Conservation (phyloP, 2,888 invertebrate genomes). For the Beris morrisii region DNA sequence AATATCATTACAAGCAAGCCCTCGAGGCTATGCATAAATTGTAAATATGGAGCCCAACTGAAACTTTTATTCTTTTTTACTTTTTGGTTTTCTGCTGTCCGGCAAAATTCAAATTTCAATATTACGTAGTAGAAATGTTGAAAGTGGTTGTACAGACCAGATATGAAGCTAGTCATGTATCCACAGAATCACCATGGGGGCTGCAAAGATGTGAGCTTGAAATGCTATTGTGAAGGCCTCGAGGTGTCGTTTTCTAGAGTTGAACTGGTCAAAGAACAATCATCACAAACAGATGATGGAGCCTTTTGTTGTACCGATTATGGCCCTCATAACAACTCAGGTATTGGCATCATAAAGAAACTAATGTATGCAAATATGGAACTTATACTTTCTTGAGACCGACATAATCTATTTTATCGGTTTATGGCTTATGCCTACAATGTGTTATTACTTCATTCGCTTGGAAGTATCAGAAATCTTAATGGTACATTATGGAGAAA, state of each 20-base stretch:
- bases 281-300: constrained; percentile 30
- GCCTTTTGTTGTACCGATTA: constrained; percentile 23
- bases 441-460: constrained; percentile 27
- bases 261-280: constrained; percentile 27
- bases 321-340: not conserved
- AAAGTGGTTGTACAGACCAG: no score
- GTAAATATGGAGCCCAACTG: constrained; percentile 18
- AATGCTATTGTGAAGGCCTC: not conserved
- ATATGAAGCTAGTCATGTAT: no score
- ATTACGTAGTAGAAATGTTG: constrained; percentile 6
- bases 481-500: no score
- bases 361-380: constrained; percentile 16
- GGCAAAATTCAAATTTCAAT: constrained; percentile 30
- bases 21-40: constrained; percentile 30
- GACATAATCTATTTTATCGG: constrained; percentile 14
- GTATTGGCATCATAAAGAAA: not conserved
- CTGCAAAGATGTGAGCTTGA: no score
- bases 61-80: constrained; percentile 4
- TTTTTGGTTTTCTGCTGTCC: constrained; percentile 4
- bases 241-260: constrained; percentile 31
- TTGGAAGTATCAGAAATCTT: not conserved
- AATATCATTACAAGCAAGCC: constrained; percentile 32
- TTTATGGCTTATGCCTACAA: constrained; percentile 3
- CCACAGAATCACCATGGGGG: no score
- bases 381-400: constrained; percentile 18